Conservation (phyloP, 1,140 invertebrate genomes). For the Rhyzopertha dominica region DNA sequence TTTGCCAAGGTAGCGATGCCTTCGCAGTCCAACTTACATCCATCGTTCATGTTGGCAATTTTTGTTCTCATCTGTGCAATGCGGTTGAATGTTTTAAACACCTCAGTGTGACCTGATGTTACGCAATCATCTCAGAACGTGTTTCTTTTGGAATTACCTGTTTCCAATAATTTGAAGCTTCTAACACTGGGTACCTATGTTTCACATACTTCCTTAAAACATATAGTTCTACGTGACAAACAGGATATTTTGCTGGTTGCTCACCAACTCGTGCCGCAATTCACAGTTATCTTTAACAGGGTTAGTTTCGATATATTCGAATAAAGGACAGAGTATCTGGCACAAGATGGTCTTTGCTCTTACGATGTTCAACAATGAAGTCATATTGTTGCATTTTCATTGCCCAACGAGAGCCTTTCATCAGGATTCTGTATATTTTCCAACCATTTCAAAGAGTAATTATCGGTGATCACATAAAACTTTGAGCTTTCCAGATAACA, state of each 20-base stretch:
- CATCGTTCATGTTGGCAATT: no score
- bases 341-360: slow-evolving; percentile 38
- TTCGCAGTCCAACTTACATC: no score
- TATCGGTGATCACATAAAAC: slow-evolving; percentile 50
- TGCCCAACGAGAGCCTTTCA: slow-evolving; percentile 45
- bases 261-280: not conserved
- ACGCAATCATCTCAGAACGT: slow-evolving; percentile 1
- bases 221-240: not conserved
- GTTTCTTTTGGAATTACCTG: not conserved
- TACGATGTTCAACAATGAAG: slow-evolving; percentile 43
- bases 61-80: no score
- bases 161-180: not conserved
- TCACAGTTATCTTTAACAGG: slow-evolving; percentile 4
- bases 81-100: slow-evolving; percentile 19
- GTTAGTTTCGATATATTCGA: no score
- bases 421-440: slow-evolving; percentile 41
- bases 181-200: not conserved
- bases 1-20: no score
- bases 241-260: slow-evolving; percentile 1
- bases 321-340: slow-evolving; percentile 37
- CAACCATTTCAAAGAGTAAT: slow-evolving; percentile 47
- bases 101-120: slow-evolving; percentile 20
- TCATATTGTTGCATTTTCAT: slow-evolving; percentile 43
- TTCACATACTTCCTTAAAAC: not conserved
- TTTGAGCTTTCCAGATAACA: slow-evolving; percentile 43